These are phyloP conservation scores for Tillus elongatus DNA, from an alignment of 2,888 invertebrate species.

Conservation along the genomic window DNA sequence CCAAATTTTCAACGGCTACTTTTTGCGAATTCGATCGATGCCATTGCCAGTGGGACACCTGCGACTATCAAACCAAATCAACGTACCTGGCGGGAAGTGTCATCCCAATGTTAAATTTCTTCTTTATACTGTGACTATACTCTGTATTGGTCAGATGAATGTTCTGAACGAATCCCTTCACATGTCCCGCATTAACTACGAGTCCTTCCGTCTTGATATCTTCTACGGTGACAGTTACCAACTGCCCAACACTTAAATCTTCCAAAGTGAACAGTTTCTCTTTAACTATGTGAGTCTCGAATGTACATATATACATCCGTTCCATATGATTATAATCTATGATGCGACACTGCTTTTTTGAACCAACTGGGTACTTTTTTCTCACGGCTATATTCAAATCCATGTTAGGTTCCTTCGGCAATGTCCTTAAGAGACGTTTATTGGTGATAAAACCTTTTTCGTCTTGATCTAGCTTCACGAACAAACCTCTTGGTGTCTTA, in stretches of 20 bases:
- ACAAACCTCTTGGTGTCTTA: conserved; percentile 28
- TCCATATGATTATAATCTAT: conserved; percentile 59
- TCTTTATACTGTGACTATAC: conserved; percentile 37
- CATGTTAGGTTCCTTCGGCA: conserved; percentile 37
- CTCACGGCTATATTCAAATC: conserved; percentile 43
- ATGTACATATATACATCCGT: conserved; percentile 57
- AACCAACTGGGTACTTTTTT: conserved; percentile 45
- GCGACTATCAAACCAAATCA: no score
- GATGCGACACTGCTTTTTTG: conserved; percentile 46
- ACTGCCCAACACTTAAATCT: conserved; percentile 48
- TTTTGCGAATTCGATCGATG: no score
- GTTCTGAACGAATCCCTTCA: conserved; percentile 51
- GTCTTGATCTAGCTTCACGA: conserved; percentile 28
- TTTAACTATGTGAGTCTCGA: conserved; percentile 48
- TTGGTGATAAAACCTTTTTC: conserved; percentile 34
- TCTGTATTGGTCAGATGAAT: conserved; percentile 49
- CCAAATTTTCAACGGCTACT: no score
- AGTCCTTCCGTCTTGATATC: conserved; percentile 45
- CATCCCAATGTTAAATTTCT: conserved; percentile 49
- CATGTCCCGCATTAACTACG: conserved; percentile 45
- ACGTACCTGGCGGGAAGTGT: conserved; percentile 47
- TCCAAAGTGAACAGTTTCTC: conserved; percentile 48
- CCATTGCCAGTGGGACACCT: no score
- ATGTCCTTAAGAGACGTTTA: conserved; percentile 28
- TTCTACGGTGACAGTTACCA: conserved; percentile 47